A percentile compares a stretch with the other conserved stretches of the same genome.
Evolutionary conservation across 2,888 invertebrate species (phyloP).

Genomic region (Tetropium fuscum): DNA sequence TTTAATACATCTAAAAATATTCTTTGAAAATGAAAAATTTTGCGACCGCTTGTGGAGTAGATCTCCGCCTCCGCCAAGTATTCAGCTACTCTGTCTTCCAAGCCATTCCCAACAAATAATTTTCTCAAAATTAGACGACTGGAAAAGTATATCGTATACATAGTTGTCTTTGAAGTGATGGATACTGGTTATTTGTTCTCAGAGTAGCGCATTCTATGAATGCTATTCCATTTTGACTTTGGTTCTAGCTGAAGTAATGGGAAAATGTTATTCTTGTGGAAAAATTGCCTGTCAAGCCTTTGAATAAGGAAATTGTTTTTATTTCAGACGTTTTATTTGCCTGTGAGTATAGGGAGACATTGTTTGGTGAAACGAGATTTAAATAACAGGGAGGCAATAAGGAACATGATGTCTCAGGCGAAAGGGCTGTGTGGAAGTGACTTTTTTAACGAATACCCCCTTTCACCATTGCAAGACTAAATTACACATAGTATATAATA

Average conservation of each 20-base stretch:
- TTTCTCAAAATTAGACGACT: constrained; percentile 33
- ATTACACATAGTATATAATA: no score
- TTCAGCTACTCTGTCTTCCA: background rate
- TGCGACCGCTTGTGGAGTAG: constrained; percentile 2
- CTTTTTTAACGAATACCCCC: no score
- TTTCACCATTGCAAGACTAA: constrained; percentile 10
- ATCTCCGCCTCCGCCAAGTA: background rate
- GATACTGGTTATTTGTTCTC: constrained; percentile 25
- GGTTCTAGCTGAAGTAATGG: constrained; percentile 24
- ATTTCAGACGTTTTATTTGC: background rate
- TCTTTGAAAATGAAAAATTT: no score
- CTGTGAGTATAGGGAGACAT: background rate
- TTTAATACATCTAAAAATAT: no score
- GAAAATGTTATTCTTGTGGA: constrained; percentile 18
- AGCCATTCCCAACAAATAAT: constrained; percentile 27
- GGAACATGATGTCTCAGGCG: no score
- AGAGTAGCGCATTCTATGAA: constrained; percentile 2
- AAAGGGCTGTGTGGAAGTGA: no score
- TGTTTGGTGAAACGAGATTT: background rate
- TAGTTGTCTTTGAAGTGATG: constrained; percentile 25
- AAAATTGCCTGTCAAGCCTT: constrained; percentile 27
- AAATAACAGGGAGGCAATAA: no score
- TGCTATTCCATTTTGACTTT: constrained; percentile 21
- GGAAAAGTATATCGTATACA: constrained; percentile 28
- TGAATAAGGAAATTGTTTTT: constrained; percentile 18